Conservation (phyloP, 2,888 invertebrate species). For the Bellardia bayeri region DNA sequence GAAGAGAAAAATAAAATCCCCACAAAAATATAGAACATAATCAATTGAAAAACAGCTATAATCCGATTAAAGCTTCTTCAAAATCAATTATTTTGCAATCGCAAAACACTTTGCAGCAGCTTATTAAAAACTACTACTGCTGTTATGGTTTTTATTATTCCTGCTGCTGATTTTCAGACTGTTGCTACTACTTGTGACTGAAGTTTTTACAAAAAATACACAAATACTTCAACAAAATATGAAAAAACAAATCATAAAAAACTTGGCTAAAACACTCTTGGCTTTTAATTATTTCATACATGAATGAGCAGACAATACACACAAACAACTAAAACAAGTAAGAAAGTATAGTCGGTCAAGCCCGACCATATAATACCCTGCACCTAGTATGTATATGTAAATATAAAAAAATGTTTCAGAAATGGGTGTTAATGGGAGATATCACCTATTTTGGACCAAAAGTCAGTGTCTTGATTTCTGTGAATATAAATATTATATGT, state of each 20-base stretch:
- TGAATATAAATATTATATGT: too few relatives aligned
- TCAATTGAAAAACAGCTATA: conserved; percentile 68
- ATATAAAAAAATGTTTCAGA: too few relatives aligned
- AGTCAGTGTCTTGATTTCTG: too few relatives aligned
- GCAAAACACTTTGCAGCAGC: conserved; percentile 70
- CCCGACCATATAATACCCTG: too few relatives aligned
- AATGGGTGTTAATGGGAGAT: too few relatives aligned
- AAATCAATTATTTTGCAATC: conserved; percentile 69
- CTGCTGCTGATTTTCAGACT: conserved; percentile 33
- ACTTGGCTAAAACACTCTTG: conserved; percentile 52
- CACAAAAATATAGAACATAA: conserved; percentile 52
- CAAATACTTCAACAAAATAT: neutral
- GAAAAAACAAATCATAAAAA: conserved; percentile 10
- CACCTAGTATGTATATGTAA: too few relatives aligned
- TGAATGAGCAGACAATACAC: conserved; percentile 16
- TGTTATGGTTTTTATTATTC: conserved; percentile 10
- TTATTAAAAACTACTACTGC: conserved; percentile 69
- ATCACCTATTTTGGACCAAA: too few relatives aligned
- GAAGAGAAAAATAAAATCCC: conserved; percentile 3
- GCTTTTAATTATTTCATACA: conserved; percentile 46
- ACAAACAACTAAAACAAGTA: neutral
- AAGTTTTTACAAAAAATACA: neutral
- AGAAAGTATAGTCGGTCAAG: too few relatives aligned
- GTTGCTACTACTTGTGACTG: neutral
- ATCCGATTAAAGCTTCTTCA: conserved; percentile 71